Base-by-base conservation (phyloP, 2,888 invertebrate species). In the Amitus sp. region DNA sequence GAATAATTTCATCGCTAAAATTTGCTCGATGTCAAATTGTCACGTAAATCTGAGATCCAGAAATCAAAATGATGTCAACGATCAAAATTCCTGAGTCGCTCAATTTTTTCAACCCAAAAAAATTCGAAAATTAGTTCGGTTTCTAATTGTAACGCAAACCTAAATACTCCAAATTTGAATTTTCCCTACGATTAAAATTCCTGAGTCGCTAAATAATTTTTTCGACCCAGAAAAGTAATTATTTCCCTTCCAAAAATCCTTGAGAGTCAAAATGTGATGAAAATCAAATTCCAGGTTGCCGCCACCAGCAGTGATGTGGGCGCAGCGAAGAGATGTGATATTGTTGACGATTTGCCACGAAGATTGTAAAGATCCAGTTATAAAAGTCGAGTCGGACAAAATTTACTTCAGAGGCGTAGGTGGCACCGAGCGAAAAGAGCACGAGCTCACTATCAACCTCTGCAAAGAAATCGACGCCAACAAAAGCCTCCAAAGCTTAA, bases 241-340 rank as follows among this genome's bases (percentile, higher is more conserved):
- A n/a, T n/a, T n/a, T n/a, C n/a, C n/a, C n/a, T n/a, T n/a, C n/a
- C 28, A 9, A 9, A 27, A 27, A 27, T 7, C 9, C 28, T 27
- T 27, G 9, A 27, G 9, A 7, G 5, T 27, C 9, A 7, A 27
- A 13, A 45, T 52, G 2, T 19, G 1, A 7, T 20, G 1, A 30
- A 17, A 18, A 51, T 51, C n/a, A 20, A 23, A 12, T 46, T 20
- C 2, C 13, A 88, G 87, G 77, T 83, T 87, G 80, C 83, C 84
- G 72, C 91, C 93, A 76, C 96, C 97, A 65, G 88, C 93, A 66
- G 92, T 96, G 72, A 87, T 93, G 84, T 98, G 98, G 98, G 97
- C 97, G 55, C 97, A 98, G 83, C 88, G 95, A 76, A 89, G 88
- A 74, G 88, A 90, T 75, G 85, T 92, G 73, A 83, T 98, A 66